Percentiles rank a stretch among this genome's conserved stretches.
phyloP scores from a whole-genome alignment of 2,797 vertebrate genomes.

The Peromyscus melanophrys region DNA sequence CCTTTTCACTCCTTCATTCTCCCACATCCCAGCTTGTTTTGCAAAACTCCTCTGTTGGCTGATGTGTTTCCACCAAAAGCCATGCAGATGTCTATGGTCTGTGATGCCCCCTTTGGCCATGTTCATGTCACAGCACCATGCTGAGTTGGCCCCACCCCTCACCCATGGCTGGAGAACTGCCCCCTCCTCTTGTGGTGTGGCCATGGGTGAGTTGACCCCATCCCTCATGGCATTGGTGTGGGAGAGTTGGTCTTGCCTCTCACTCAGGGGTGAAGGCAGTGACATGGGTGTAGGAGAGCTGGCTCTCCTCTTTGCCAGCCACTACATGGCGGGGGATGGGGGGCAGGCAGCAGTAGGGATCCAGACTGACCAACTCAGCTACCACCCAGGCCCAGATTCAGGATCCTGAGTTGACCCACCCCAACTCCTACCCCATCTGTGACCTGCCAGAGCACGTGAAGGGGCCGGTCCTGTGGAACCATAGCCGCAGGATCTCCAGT shows the following conservation, averaged over 20 bases:
- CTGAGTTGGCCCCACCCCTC: not conserved
- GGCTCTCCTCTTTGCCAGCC: not conserved
- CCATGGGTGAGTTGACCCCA: not conserved
- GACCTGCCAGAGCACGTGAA: not conserved
- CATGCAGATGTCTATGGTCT: not conserved
- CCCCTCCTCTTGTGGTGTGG: not conserved
- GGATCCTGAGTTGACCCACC: not conserved
- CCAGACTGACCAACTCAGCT: not conserved
- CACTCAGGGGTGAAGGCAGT: not conserved
- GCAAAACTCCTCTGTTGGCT: not conserved
- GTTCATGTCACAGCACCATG: not conserved
- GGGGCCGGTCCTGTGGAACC: not conserved
- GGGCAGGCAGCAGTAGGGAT: not conserved
- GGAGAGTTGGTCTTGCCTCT: not conserved
- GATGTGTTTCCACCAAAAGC: not conserved
- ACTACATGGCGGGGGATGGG: not conserved
- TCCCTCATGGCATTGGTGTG: not conserved
- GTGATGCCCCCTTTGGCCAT: not conserved
- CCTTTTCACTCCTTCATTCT: not conserved
- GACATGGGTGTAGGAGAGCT: not conserved
- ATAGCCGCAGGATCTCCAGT: not conserved
- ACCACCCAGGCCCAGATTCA: not conserved
- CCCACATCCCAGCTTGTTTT: not conserved
- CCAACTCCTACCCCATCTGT: not conserved
- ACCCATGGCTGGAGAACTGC: not conserved